These are phyloP conservation scores for Scaptomyza pallida DNA, from an alignment of 1,140 invertebrate genomes.

Conservation along the genomic window DNA sequence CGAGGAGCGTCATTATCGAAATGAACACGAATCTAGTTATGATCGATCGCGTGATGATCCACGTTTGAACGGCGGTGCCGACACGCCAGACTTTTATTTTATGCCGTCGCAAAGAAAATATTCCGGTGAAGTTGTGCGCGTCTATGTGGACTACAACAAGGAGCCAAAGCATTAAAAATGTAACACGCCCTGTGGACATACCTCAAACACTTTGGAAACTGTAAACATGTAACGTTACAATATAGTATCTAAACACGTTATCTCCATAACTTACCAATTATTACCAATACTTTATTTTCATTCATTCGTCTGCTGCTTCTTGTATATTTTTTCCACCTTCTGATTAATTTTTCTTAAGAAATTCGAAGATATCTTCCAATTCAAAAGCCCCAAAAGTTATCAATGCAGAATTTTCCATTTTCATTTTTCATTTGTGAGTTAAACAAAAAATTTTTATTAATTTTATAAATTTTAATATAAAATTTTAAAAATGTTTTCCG, in stretches of 20 bases:
- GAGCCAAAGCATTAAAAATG: slow-evolving; percentile 83
- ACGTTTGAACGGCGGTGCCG: slow-evolving; percentile 80
- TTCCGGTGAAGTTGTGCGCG: slow-evolving; percentile 95
- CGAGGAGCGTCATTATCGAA: slow-evolving; percentile 66
- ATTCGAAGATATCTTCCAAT: no score
- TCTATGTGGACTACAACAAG: slow-evolving; percentile 93
- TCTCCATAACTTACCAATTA: slow-evolving; percentile 5
- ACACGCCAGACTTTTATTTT: slow-evolving; percentile 95
- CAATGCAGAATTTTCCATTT: no score
- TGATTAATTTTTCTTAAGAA: no score
- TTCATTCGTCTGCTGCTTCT: slow-evolving; percentile 32
- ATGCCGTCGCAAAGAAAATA: slow-evolving; percentile 97
- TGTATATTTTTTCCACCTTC: slow-evolving; percentile 23
- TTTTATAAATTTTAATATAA: no score
- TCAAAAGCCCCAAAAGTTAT: not conserved
- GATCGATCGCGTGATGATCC: slow-evolving; percentile 74
- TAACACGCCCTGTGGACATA: slow-evolving; percentile 74
- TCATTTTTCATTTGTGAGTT: no score
- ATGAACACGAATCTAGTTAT: slow-evolving; percentile 62
- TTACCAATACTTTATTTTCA: not conserved
- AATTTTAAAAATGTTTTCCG: no score
- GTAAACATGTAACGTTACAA: slow-evolving; percentile 33
- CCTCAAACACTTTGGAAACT: slow-evolving; percentile 25
- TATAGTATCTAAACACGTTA: slow-evolving; percentile 64
- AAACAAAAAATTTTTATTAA: no score